Evolutionary conservation across 2,888 invertebrate species (phyloP).

Genomic region (Ectobius pallidus): DNA sequence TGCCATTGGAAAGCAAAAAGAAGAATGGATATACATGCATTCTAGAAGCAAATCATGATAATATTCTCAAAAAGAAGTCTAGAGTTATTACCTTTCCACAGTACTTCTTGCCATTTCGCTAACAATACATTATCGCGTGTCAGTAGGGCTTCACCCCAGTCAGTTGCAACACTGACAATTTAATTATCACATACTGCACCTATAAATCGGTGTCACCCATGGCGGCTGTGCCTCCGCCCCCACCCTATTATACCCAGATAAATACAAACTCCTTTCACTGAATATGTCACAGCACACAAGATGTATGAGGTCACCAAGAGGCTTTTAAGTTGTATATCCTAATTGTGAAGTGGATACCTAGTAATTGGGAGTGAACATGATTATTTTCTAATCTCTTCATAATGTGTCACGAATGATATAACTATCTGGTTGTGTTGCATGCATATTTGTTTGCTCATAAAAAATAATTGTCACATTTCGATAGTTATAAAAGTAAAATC

Average conservation of each 20-base stretch:
- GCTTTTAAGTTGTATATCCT: neutral
- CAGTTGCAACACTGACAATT: neutral
- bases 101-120: too few species aligned
- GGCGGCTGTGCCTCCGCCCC: neutral
- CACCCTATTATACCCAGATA: neutral
- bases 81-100: too few species aligned
- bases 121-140: neutral
- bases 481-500: too few species aligned
- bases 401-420: too few species aligned
- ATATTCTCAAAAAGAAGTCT: too few species aligned
- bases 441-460: too few species aligned
- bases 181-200: neutral
- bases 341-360: neutral
- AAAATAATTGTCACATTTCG: too few species aligned
- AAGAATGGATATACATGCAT: too few species aligned
- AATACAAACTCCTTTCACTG: neutral
- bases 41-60: too few species aligned
- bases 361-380: neutral
- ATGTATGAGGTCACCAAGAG: neutral
- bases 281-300: neutral
- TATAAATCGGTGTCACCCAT: slow-evolving; percentile 1
- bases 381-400: too few species aligned
- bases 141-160: neutral
- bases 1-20: too few species aligned
- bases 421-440: too few species aligned